Evolutionary conservation across 2,888 invertebrate species (phyloP), one percentile per base, ranked within the genome.

Genomic region (Mellilla xanthometata): DNA sequence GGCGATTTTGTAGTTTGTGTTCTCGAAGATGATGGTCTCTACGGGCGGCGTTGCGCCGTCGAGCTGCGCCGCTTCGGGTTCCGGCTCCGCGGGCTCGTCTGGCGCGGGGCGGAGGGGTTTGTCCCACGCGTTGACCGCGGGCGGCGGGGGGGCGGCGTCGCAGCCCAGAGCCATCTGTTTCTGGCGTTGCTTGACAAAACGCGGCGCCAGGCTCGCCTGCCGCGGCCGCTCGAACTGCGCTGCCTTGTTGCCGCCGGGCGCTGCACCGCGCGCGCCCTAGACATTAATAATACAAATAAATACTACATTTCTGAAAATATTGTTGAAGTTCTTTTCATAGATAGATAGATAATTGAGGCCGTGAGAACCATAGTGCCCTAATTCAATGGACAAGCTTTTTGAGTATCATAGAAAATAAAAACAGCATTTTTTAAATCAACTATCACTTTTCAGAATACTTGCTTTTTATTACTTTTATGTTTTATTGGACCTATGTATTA

Each of bases 21-120:
- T 97, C 72, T 97, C 97, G 72, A 97, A 97, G 55, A 97, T 96
- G 39, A 97, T 94, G 0, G 96, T 96, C 71, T 95, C 95, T 11
- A 96, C 95, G 1, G 96, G 95, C 0, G 95, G 93, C 3, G 95
- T 94, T 2, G 94, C 91, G 13, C 95, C 94, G 68, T 96, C 94
- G 19, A 95, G 78, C 1, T 93, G 91, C 15, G 91, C 91, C 39
- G 82, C 59, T 66, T 92, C 93, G 56, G 10, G 90, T 88, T 56
- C 90, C 92, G 2, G 92, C 90, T 24, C 24, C 7, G 7, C 4
- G 35, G 96, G 95, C 76, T 96, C 96, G 59, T 95, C 95, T 96
- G 95, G 94, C n/a, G 94, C 94, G 3, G 94, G 93, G 46, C 93
- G 87, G 55, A 95, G 74, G 35, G 96, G 95, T 76, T 96, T 96